phyloP scores from a whole-genome alignment of 1,140 invertebrate species.

The Tetramorium parvispinum region DNA sequence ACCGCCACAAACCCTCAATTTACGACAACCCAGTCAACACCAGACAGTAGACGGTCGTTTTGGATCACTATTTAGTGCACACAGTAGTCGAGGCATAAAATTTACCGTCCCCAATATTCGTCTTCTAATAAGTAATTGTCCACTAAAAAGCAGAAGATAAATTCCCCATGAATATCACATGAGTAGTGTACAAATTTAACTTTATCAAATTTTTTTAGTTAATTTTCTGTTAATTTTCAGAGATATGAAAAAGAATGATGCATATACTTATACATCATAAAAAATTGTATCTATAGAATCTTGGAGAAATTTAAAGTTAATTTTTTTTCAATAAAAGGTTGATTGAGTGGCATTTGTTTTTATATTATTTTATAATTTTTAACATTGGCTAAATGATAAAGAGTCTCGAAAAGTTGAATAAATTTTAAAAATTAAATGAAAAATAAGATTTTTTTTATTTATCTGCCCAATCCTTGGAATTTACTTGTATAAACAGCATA shows the following conservation, averaged over 20 bases:
- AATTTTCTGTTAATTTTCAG: background rate
- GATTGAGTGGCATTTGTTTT: background rate
- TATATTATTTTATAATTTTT: background rate
- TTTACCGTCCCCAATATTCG: slow-evolving; percentile 23
- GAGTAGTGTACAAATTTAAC: background rate
- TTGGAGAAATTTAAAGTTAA: background rate
- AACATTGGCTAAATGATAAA: background rate
- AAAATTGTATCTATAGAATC: background rate
- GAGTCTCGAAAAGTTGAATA: background rate
- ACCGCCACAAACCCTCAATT: background rate
- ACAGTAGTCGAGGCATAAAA: background rate
- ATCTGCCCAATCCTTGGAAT: background rate
- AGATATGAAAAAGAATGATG: background rate
- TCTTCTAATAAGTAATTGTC: background rate
- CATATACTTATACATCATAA: background rate
- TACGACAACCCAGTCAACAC: slow-evolving; percentile 30
- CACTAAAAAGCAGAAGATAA: background rate
- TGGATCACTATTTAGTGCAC: background rate
- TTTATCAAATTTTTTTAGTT: background rate
- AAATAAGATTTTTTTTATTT: background rate
- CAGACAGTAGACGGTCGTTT: slow-evolving; percentile 20
- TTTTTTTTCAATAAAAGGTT: background rate
- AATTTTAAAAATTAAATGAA: background rate
- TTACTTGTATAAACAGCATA: background rate
- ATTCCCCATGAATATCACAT: background rate